These are phyloP conservation scores for Trimorus sp. DNA, from an alignment of 2,888 invertebrate species.

Conservation along the genomic window DNA sequence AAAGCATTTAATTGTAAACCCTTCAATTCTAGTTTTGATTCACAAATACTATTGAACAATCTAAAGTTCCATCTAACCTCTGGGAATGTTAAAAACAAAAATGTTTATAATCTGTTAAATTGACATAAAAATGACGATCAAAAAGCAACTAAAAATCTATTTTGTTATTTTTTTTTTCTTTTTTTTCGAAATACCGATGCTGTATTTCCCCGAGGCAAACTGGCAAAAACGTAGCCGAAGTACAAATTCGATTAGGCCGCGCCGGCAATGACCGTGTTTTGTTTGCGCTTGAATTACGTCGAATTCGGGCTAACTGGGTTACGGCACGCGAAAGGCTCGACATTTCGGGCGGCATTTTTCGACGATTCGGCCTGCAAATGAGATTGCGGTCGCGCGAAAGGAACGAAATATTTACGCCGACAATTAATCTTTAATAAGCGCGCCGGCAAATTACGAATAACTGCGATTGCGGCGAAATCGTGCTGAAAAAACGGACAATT, in stretches of 20 bases:
- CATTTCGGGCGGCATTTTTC: conserved; percentile 29
- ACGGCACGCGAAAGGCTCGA: conserved; percentile 4
- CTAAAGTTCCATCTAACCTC: too few species aligned
- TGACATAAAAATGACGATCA: too few species aligned
- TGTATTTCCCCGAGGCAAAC: background rate
- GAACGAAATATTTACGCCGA: conserved; percentile 25
- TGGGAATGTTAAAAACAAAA: too few species aligned
- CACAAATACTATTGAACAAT: too few species aligned
- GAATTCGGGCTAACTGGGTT: conserved; percentile 26
- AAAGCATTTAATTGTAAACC: too few species aligned
- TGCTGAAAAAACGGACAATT: too few species aligned
- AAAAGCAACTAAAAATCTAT: too few species aligned
- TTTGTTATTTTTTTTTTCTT: too few species aligned
- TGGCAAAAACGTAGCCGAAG: conserved; percentile 27
- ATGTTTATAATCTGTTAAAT: too few species aligned
- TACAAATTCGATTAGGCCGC: conserved; percentile 23
- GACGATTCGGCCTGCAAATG: conserved; percentile 12
- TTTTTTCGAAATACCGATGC: too few species aligned
- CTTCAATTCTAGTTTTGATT: too few species aligned
- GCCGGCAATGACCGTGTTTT: conserved; percentile 26
- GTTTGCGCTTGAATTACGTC: conserved; percentile 35
- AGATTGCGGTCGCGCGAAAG: conserved; percentile 17
- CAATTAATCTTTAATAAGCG: conserved; percentile 18
- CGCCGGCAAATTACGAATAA: conserved; percentile 1
- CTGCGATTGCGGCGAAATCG: background rate